Percentiles rank a stretch among this genome's conserved stretches.
phyloP scores from a whole-genome alignment of 2,888 invertebrate species.

The Drosophila infuscata region DNA sequence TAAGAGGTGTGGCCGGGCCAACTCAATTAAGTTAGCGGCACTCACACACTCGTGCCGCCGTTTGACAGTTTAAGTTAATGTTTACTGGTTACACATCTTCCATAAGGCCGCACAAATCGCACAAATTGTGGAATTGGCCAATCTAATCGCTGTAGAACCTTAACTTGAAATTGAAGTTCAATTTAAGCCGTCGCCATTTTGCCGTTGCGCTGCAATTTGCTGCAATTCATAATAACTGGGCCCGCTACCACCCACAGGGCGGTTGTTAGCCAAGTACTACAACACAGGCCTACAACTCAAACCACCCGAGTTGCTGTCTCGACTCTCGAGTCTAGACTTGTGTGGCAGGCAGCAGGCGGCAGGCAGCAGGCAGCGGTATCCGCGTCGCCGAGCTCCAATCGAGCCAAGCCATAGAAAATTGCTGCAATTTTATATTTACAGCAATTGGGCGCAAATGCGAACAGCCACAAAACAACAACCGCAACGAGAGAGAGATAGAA shows the following conservation, averaged over 20 bases:
- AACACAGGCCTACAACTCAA: slow-evolving; percentile 17
- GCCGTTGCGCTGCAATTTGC: slow-evolving; percentile 63
- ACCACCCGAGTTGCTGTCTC: slow-evolving; percentile 60
- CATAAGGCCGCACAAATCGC: slow-evolving; percentile 53
- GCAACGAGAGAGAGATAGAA: slow-evolving; percentile 25
- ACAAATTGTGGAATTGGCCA: slow-evolving; percentile 16
- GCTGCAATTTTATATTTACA: slow-evolving; percentile 81
- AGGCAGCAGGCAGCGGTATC: slow-evolving; percentile 28
- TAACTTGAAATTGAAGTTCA: slow-evolving; percentile 23
- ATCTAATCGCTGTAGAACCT: slow-evolving; percentile 21
- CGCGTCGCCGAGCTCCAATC: slow-evolving; percentile 72
- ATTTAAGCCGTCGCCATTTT: slow-evolving; percentile 50
- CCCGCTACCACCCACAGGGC: slow-evolving; percentile 80
- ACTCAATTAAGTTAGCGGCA: slow-evolving; percentile 64
- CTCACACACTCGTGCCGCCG: slow-evolving; percentile 9
- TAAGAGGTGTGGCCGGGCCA: slow-evolving; percentile 69
- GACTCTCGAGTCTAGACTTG: slow-evolving; percentile 18
- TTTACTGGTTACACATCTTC: slow-evolving; percentile 48
- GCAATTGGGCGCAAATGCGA: slow-evolving; percentile 78
- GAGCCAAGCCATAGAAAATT: slow-evolving; percentile 80
- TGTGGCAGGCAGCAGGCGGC: slow-evolving; percentile 9
- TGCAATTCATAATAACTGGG: slow-evolving; percentile 78
- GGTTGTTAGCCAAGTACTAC: slow-evolving; percentile 60
- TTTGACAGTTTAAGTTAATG: slow-evolving; percentile 13
- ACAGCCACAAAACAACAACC: slow-evolving; percentile 31